Base-by-base conservation (phyloP, 2,888 invertebrate genomes). In the Horisme vitalbata region DNA sequence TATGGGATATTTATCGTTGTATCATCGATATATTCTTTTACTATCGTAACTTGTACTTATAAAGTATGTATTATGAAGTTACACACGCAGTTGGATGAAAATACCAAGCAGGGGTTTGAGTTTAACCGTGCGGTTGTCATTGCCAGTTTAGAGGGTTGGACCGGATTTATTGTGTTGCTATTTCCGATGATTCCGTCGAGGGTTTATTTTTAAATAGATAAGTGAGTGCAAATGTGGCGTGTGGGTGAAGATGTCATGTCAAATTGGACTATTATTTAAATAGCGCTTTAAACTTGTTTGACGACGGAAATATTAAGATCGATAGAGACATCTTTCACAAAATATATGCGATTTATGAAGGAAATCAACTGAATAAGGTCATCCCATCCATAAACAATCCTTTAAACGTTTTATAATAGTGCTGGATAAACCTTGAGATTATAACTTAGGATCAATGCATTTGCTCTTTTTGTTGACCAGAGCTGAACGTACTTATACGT, bases 21-120 rank as follows among this genome's bases (percentile, higher is more conserved):
- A n/a, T n/a, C n/a, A n/a, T n/a, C n/a, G n/a, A n/a, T n/a, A n/a
- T n/a, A n/a, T n/a, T n/a, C n/a, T n/a, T n/a, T n/a, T n/a, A n/a
- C n/a, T n/a, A n/a, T n/a, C n/a, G n/a, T n/a, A n/a, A n/a, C n/a
- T n/a, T n/a, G n/a, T n/a, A n/a, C 68, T 72, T 76, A 77, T 71
- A 68, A 73, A 75, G n/a, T n/a, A 74, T 70, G 71, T 75, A 77
- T 79, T 79, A 83, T 77, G 72, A 77, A 82, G 77, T 78, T 75
- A 71, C 76, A 71, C 76, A 75, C 67, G 71, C 61, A 71, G 72
- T 68, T 83, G 82, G 85, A 83, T 85, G 86, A 83, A 85, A 85
- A 85, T 83, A 79, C 83, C 81, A 65, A 66, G 68, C 68, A 56
- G 62, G 71, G 75, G 79, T 76, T 79, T 43, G 13, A 43, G 41